Conservation (phyloP, 1,140 invertebrate genomes). For the Heliconius himera region DNA sequence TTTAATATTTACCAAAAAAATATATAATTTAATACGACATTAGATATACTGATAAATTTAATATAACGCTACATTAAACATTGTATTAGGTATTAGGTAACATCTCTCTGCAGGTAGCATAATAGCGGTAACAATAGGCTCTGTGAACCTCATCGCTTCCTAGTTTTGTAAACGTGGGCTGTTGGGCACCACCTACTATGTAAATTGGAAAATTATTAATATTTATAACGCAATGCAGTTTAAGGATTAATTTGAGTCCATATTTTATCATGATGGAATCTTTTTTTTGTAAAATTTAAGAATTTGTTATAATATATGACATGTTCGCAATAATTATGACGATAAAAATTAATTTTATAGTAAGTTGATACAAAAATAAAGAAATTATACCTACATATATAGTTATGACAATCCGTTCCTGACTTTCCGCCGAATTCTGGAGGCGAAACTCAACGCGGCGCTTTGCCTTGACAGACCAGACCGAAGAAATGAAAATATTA, state of each 20-base stretch:
- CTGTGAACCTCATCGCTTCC: conserved; percentile 7
- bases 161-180: neutral
- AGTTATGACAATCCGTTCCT: too few relatives aligned
- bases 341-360: too few relatives aligned
- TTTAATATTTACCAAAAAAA: neutral
- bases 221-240: neutral
- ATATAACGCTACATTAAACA: neutral
- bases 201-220: conserved; percentile 13
- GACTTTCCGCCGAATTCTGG: too few relatives aligned
- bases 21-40: neutral
- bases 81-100: neutral
- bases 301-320: too few relatives aligned
- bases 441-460: too few relatives aligned
- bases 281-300: too few relatives aligned
- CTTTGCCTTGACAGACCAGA: too few relatives aligned
- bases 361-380: too few relatives aligned
- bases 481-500: too few relatives aligned
- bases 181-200: neutral
- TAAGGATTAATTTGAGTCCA: neutral
- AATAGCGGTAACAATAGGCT: neutral
- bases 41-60: neutral
- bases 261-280: neutral
- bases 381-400: too few relatives aligned
- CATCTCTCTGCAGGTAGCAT: conserved; percentile 10
- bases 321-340: too few relatives aligned